A percentile compares a stretch with the other conserved stretches of the same genome.
Evolutionary conservation across 2,797 vertebrate species (phyloP).

Genomic region (Mormyrus proboscirostris): DNA sequence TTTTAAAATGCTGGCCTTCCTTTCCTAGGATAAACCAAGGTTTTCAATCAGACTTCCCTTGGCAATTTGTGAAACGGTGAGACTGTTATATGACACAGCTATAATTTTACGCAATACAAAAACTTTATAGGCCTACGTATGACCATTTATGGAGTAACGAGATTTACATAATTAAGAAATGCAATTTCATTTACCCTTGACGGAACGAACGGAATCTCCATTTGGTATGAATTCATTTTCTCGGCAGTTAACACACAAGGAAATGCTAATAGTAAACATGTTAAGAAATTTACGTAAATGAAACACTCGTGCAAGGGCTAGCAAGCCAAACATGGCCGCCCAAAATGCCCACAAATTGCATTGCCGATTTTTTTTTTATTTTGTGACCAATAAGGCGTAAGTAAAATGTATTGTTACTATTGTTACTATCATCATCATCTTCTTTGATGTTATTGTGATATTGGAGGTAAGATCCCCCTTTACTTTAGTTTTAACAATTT

Average conservation of each 20-base stretch:
- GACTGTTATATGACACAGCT: not conserved
- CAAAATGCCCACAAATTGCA: not conserved
- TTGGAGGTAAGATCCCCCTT: not conserved
- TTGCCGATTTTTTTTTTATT: not conserved
- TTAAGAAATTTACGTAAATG: slow-evolving; percentile 3
- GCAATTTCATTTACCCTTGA: not conserved
- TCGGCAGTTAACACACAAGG: not conserved
- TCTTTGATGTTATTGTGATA: not conserved
- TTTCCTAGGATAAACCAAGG: not conserved
- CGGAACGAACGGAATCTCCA: not conserved
- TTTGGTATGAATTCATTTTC: not conserved
- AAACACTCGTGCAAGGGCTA: not conserved
- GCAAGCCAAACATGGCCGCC: not conserved
- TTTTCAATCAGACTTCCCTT: not conserved
- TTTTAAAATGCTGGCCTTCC: not conserved
- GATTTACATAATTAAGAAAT: not conserved
- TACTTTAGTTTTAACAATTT: not conserved
- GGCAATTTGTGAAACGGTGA: not conserved
- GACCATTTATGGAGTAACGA: not conserved
- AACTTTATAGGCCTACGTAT: not conserved
- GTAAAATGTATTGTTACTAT: slow-evolving; percentile 2
- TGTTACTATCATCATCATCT: not conserved
- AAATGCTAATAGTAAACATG: not conserved
- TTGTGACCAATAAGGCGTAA: not conserved
- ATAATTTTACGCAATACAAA: not conserved